Percentiles rank a stretch among this genome's conserved stretches.
Conservation (phyloP, 2,113 vertebrate genomes). For the Pseudorhombus dupliciocellatus region DNA sequence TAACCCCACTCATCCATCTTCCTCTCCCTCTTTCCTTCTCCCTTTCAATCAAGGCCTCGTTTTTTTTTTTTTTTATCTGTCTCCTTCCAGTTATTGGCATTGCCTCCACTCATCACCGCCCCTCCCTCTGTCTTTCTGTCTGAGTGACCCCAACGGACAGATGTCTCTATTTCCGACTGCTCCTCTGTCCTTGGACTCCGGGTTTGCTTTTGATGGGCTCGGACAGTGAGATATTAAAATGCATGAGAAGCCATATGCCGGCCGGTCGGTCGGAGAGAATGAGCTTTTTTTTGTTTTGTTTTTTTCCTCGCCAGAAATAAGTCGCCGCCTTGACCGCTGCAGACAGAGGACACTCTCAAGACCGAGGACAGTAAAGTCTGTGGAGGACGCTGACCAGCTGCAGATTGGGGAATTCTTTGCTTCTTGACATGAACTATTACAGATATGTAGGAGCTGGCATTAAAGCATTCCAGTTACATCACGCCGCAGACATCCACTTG, state of each 20-base stretch:
- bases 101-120: slow-evolving; percentile 13
- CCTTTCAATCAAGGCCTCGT: slow-evolving; percentile 56
- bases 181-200: slow-evolving; percentile 59
- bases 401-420: slow-evolving; percentile 4
- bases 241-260: slow-evolving; percentile 71
- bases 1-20: slow-evolving; percentile 64
- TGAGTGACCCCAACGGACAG: slow-evolving; percentile 59
- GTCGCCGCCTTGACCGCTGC: slow-evolving; percentile 31
- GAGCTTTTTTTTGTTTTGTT: neutral
- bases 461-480: slow-evolving; percentile 50
- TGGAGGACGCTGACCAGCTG: slow-evolving; percentile 53
- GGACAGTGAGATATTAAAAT: slow-evolving; percentile 74
- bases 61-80: slow-evolving; percentile 42
- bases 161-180: slow-evolving; percentile 65
- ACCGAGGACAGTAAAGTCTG: slow-evolving; percentile 20
- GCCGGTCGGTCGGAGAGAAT: slow-evolving; percentile 15
- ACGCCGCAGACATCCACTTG: slow-evolving; percentile 19
- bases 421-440: slow-evolving; percentile 12
- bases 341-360: slow-evolving; percentile 61
- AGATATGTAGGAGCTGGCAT: slow-evolving; percentile 39
- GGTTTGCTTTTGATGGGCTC: slow-evolving; percentile 53
- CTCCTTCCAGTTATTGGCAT: slow-evolving; percentile 23
- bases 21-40: slow-evolving; percentile 40
- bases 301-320: slow-evolving; percentile 69
- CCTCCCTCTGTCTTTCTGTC: slow-evolving; percentile 16